phyloP scores from a whole-genome alignment of 2,797 vertebrate species.

The Sebastes hubbsi region DNA sequence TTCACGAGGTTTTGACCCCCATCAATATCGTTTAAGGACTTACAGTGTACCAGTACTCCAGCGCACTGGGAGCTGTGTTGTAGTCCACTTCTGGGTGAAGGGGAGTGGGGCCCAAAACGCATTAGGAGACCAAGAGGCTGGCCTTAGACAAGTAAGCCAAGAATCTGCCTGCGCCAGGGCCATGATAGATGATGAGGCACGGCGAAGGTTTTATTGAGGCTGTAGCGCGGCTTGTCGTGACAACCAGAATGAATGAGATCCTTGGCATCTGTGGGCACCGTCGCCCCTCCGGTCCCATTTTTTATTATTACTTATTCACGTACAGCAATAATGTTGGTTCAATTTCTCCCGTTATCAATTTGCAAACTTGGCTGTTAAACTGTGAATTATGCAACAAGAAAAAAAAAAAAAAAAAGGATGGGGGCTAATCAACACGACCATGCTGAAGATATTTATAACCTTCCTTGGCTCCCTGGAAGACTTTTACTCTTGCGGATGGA shows the following conservation, averaged over 20 bases:
- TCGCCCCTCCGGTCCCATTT: conserved; percentile 41
- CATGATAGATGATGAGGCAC: conserved; percentile 63
- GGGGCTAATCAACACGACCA: conserved; percentile 40
- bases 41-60: conserved; percentile 5
- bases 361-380: conserved; percentile 57
- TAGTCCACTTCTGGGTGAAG: background rate
- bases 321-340: conserved; percentile 57
- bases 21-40: conserved; percentile 62
- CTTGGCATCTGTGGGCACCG: conserved; percentile 39
- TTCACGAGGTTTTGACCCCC: conserved; percentile 44
- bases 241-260: conserved; percentile 60
- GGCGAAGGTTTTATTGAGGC: conserved; percentile 60
- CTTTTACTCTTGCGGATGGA: background rate
- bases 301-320: conserved; percentile 65
- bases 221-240: conserved; percentile 40
- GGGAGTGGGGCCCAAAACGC: conserved; percentile 14
- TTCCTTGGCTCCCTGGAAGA: conserved; percentile 6
- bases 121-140: conserved; percentile 32
- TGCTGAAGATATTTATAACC: conserved; percentile 46
- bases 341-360: conserved; percentile 64
- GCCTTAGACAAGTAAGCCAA: conserved; percentile 47
- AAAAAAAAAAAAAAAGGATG: conserved; percentile 3
- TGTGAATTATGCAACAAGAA: conserved; percentile 61
- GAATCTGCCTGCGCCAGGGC: conserved; percentile 55
- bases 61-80: conserved; percentile 17